A percentile compares a stretch with the other conserved stretches of the same genome.
These are phyloP conservation scores for Drosophila ironensis DNA, from an alignment of 1,140 invertebrate species.

Conservation along the genomic window DNA sequence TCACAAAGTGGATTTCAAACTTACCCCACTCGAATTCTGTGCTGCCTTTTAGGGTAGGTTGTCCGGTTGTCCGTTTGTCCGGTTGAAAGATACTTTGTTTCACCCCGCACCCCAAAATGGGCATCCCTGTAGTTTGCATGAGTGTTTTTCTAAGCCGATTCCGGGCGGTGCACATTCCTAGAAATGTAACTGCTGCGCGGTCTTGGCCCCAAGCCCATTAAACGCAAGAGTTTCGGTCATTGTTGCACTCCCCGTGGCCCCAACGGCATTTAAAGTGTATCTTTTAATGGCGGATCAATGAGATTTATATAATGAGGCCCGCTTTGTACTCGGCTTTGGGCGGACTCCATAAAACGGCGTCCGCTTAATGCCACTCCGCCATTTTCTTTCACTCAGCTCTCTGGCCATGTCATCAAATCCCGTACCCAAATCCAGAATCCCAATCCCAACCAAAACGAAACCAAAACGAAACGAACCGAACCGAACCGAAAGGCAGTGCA, in stretches of 20 bases:
- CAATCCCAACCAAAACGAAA: constrained; percentile 37
- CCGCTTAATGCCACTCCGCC: constrained; percentile 51
- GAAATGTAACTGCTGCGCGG: constrained; percentile 32
- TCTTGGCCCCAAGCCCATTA: constrained; percentile 8
- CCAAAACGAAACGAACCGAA: too few relatives aligned
- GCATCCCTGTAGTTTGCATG: not conserved
- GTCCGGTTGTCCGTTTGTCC: too few relatives aligned
- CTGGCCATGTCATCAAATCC: not conserved
- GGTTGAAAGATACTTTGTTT: constrained; percentile 35
- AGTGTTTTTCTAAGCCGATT: not conserved
- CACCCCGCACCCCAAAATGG: not conserved
- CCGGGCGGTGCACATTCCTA: too few relatives aligned
- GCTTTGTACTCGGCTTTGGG: constrained; percentile 35
- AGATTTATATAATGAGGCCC: constrained; percentile 70
- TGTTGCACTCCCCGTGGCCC: constrained; percentile 19
- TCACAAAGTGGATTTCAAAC: constrained; percentile 68
- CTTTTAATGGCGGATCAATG: constrained; percentile 73
- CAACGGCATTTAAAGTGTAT: constrained; percentile 32
- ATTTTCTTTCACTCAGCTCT: constrained; percentile 51
- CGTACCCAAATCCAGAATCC: constrained; percentile 16
- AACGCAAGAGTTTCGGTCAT: constrained; percentile 19
- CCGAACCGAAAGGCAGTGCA: constrained; percentile 17
- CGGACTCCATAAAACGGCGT: constrained; percentile 63
- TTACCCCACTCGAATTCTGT: constrained; percentile 2
- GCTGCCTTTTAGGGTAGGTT: not conserved